These are phyloP conservation scores for Oenanthe melanoleuca DNA, from an alignment of 2,113 vertebrate genomes.

Conservation along the genomic window DNA sequence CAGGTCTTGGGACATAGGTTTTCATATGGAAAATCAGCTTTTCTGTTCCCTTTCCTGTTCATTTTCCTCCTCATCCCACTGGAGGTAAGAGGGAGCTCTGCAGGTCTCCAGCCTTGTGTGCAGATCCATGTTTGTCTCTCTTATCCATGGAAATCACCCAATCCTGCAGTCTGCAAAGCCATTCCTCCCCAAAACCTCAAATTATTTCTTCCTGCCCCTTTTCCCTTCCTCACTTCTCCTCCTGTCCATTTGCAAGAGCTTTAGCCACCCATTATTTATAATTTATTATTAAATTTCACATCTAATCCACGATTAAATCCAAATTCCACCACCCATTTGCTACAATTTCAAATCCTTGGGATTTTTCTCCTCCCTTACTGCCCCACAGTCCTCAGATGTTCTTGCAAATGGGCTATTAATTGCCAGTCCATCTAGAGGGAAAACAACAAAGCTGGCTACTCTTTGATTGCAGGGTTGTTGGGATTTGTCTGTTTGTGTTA, in stretches of 20 bases:
- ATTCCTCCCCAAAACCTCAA: neutral
- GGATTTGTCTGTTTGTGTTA: neutral
- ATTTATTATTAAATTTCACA: neutral
- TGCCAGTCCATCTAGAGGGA: neutral
- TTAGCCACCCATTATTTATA: fast-evolving
- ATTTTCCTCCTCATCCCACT: neutral
- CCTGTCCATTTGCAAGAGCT: neutral
- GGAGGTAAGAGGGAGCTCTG: neutral
- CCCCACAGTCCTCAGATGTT: neutral
- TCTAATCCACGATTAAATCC: neutral
- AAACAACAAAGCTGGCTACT: neutral
- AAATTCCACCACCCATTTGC: neutral
- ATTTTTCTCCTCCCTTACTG: neutral
- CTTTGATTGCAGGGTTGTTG: neutral
- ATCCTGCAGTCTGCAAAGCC: neutral
- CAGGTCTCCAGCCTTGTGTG: neutral
- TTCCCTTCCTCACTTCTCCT: neutral
- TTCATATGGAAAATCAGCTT: too few relatives aligned
- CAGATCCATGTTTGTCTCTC: fast-evolving
- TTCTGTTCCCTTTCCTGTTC: too few relatives aligned
- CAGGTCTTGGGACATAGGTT: neutral
- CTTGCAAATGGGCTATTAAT: neutral
- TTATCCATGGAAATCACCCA: neutral
- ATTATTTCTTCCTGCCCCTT: neutral
- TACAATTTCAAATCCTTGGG: neutral